A percentile compares a stretch with the other conserved stretches of the same genome.
phyloP scores from a whole-genome alignment of 2,797 vertebrate genomes.

The Poecilia wingei region DNA sequence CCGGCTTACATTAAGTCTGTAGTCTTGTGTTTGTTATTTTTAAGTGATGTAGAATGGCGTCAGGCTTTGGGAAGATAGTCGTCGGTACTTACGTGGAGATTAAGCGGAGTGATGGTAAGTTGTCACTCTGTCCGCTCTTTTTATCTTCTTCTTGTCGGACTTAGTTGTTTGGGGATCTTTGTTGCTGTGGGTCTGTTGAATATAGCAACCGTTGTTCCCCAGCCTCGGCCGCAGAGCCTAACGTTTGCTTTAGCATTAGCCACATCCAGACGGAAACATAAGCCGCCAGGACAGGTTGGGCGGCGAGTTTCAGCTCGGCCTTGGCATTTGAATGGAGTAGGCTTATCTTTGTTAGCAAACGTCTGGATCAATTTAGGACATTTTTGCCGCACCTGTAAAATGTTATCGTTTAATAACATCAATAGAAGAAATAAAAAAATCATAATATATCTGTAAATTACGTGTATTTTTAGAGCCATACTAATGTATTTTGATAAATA shows the following conservation, averaged over 20 bases:
- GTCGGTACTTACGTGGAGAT: conserved; percentile 96
- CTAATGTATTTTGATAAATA: not conserved
- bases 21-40: conserved; percentile 35
- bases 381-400: not conserved
- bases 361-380: not conserved
- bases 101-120: conserved; percentile 97
- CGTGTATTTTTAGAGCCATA: not conserved
- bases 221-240: conserved; percentile 32
- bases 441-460: rapidly evolving
- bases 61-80: conserved; percentile 92
- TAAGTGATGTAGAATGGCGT: conserved; percentile 86
- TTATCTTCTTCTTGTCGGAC: conserved; percentile 13
- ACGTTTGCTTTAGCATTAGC: conserved; percentile 47
- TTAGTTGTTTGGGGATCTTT: conserved; percentile 73
- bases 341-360: conserved; percentile 56
- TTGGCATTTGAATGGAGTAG: conserved; percentile 56
- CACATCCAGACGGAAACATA: conserved; percentile 10
- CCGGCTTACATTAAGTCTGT: conserved; percentile 37
- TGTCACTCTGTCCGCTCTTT: conserved; percentile 39
- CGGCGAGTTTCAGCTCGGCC: conserved; percentile 50
- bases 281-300: conserved; percentile 44
- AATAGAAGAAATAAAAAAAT: not conserved
- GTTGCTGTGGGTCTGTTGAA: conserved; percentile 69
- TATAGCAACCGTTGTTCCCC: conserved; percentile 59
- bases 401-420: not conserved